These are phyloP conservation scores for Tetranychus piercei DNA, from an alignment of 2,888 invertebrate genomes.

Conservation along the genomic window DNA sequence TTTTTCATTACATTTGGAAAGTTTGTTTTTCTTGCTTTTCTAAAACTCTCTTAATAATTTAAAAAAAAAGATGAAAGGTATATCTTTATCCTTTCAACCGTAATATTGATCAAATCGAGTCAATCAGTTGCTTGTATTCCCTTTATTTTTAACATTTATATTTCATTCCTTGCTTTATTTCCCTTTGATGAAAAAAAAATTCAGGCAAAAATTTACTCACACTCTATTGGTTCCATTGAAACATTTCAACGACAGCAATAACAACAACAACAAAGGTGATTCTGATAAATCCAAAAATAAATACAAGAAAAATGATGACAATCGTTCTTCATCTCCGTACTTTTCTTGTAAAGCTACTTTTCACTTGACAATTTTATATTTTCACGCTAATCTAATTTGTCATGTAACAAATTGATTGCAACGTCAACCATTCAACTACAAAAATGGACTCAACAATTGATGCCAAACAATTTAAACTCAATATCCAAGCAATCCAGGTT, in stretches of 20 bases:
- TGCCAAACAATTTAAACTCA: too few relatives aligned
- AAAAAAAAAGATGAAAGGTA: not conserved
- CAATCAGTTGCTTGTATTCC: not conserved
- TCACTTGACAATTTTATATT: too few relatives aligned
- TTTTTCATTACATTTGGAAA: not conserved
- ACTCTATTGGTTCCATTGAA: not conserved
- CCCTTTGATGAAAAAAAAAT: constrained; percentile 6
- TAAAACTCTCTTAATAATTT: not conserved
- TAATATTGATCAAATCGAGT: not conserved
- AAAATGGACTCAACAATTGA: too few relatives aligned
- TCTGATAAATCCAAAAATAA: not conserved
- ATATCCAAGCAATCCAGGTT: too few relatives aligned
- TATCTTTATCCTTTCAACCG: constrained; percentile 1
- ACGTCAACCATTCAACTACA: too few relatives aligned
- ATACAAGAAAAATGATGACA: not conserved
- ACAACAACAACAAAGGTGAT: not conserved
- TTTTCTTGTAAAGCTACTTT: too few relatives aligned
- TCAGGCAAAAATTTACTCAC: not conserved
- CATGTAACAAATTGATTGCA: too few relatives aligned
- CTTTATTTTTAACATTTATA: not conserved
- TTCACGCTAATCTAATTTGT: too few relatives aligned
- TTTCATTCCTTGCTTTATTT: not conserved
- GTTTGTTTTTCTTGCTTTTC: not conserved
- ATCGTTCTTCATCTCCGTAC: not conserved
- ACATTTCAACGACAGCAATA: not conserved